These are phyloP conservation scores for Catamblyrhynchus diadema DNA, from an alignment of 2,797 vertebrate genomes.

Conservation along the genomic window DNA sequence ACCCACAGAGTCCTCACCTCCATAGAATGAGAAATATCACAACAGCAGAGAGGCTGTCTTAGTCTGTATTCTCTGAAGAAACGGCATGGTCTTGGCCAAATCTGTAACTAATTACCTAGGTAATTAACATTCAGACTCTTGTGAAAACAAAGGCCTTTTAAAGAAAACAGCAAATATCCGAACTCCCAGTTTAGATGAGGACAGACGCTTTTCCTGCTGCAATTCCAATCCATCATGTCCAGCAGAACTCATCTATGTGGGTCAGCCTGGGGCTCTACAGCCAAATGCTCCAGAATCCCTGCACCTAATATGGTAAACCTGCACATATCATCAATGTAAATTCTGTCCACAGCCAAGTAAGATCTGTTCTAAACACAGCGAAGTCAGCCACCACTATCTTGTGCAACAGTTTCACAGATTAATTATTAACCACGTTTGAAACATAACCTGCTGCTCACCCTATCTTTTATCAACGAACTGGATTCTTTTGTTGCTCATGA, in stretches of 20 bases:
- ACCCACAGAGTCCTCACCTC: background rate
- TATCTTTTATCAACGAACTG: background rate
- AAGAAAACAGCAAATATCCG: fast-evolving
- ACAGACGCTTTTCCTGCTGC: background rate
- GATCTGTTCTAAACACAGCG: background rate
- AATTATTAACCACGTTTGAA: background rate
- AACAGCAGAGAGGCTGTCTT: background rate
- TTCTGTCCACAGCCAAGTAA: background rate
- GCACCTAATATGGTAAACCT: fast-evolving
- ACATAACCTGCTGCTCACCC: background rate
- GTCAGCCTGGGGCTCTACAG: background rate
- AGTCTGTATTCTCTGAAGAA: background rate
- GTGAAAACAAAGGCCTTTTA: background rate
- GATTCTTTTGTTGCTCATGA: background rate
- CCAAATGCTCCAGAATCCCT: background rate
- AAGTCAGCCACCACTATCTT: background rate
- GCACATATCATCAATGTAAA: background rate
- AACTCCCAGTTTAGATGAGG: background rate
- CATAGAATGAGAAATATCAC: background rate
- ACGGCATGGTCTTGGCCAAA: background rate
- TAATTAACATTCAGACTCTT: background rate
- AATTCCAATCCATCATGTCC: background rate
- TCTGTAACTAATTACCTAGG: background rate
- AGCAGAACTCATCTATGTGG: fast-evolving
- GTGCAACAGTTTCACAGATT: background rate